Percentiles rank a stretch among this genome's conserved stretches.
Conservation (phyloP, 1,140 invertebrate species). For the Pogonomyrmex barbatus region DNA sequence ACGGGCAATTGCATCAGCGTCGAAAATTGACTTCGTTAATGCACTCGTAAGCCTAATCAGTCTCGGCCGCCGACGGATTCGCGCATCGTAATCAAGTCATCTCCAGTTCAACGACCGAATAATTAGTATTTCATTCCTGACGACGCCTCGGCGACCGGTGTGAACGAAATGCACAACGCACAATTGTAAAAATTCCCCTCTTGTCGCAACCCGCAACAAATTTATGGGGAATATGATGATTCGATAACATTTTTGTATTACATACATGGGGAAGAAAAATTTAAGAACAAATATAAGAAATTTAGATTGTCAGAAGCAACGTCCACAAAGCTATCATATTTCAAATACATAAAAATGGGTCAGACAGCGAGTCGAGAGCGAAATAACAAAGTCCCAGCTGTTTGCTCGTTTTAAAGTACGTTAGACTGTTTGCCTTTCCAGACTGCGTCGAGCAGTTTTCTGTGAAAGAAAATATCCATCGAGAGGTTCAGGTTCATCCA, state of each 20-base stretch:
- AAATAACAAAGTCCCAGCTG: background rate
- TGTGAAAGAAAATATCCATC: background rate
- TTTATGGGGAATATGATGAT: background rate
- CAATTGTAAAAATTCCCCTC: background rate
- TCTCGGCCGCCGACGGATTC: background rate
- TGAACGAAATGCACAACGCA: background rate
- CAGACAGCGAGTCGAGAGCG: background rate
- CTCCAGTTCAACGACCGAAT: conserved; percentile 4
- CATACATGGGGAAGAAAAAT: background rate
- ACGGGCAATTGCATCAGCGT: conserved; percentile 27
- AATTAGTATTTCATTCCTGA: conserved; percentile 7
- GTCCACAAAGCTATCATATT: background rate
- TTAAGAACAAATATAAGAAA: conserved; percentile 13
- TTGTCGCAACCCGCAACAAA: background rate
- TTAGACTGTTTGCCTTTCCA: background rate
- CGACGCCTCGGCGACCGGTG: background rate
- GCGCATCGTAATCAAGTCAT: conserved; percentile 36
- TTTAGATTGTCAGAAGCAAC: background rate
- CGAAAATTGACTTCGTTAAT: conserved; percentile 51
- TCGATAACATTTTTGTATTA: background rate
- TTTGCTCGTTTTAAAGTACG: background rate
- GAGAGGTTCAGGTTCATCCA: background rate
- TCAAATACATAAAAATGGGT: background rate
- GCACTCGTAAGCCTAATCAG: conserved; percentile 35
- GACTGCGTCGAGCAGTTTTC: conserved; percentile 8